These are phyloP conservation scores for Hyla sarda DNA, from an alignment of 2,113 vertebrate species.

Conservation along the genomic window DNA sequence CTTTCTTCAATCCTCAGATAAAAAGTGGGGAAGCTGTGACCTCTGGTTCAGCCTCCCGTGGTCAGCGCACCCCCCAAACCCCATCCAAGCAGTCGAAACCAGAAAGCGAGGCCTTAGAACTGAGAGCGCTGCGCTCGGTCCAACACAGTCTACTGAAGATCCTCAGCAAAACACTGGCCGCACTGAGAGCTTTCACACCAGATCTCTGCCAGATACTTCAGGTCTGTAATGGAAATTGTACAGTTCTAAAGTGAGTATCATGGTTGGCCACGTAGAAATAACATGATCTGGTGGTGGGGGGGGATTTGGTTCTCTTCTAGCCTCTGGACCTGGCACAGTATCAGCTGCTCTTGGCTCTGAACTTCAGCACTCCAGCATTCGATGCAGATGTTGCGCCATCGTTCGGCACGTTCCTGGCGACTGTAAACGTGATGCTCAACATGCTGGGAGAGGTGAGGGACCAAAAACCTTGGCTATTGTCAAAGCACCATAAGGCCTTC, in stretches of 20 bases:
- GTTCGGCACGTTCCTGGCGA: constrained; percentile 93
- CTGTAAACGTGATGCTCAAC: constrained; percentile 92
- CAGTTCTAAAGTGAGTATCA: background rate
- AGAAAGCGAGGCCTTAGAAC: constrained; percentile 85
- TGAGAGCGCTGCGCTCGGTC: constrained; percentile 84
- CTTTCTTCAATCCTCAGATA: constrained; percentile 69
- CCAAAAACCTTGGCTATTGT: background rate
- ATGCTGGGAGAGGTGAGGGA: constrained; percentile 89
- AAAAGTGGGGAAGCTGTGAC: constrained; percentile 90
- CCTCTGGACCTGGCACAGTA: constrained; percentile 95
- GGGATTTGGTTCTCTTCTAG: constrained; percentile 69
- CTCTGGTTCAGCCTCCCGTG: constrained; percentile 74
- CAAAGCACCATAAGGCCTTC: background rate
- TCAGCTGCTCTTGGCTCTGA: constrained; percentile 89
- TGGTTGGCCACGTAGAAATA: too few species aligned
- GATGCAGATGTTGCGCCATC: constrained; percentile 95
- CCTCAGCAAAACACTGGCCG: constrained; percentile 92
- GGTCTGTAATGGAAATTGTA: constrained; percentile 75
- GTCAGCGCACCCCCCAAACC: constrained; percentile 74
- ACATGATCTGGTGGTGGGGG: background rate
- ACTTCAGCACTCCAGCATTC: constrained; percentile 92
- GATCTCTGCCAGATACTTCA: constrained; percentile 96
- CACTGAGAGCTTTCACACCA: constrained; percentile 93
- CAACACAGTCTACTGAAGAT: constrained; percentile 97
- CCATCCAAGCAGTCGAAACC: constrained; percentile 78